These are phyloP conservation scores for Pseudopodoces humilis DNA, from an alignment of 2,113 vertebrate genomes.

Conservation along the genomic window DNA sequence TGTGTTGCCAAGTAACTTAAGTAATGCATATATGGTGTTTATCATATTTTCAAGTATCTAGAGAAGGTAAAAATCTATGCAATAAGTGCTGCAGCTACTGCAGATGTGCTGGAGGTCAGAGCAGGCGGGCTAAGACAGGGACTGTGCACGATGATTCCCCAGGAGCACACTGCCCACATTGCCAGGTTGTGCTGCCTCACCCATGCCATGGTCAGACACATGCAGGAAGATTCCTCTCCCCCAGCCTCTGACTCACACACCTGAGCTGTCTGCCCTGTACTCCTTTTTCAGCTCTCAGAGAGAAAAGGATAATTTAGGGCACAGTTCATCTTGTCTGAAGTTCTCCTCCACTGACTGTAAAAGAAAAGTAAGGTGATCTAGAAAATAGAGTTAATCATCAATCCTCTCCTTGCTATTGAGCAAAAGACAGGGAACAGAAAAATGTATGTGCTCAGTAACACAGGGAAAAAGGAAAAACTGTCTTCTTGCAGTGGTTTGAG, in stretches of 20 bases:
- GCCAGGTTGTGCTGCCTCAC: neutral
- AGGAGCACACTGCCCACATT: rapidly evolving
- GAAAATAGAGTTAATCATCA: neutral
- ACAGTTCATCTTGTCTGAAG: neutral
- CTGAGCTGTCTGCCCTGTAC: neutral
- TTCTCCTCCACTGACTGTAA: neutral
- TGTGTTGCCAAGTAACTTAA: neutral
- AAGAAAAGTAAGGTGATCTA: neutral
- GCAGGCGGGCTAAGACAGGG: neutral
- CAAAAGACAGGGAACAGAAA: neutral
- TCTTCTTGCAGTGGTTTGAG: neutral
- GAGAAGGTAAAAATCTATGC: neutral
- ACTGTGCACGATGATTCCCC: neutral
- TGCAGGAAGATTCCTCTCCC: neutral
- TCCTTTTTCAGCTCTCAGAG: neutral
- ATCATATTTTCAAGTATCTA: neutral
- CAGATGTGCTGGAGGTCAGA: rapidly evolving
- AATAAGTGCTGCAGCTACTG: neutral
- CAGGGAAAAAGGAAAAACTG: neutral
- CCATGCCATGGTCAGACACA: rapidly evolving
- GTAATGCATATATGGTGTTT: neutral
- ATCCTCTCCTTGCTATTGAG: neutral
- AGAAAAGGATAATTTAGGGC: neutral
- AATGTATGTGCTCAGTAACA: neutral
- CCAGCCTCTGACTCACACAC: neutral